A percentile compares a stretch with the other conserved stretches of the same genome.
These are phyloP conservation scores for Ophiothrix spiculata DNA, from an alignment of 35 echinoderm and acorn worm species.

Conservation along the genomic window DNA sequence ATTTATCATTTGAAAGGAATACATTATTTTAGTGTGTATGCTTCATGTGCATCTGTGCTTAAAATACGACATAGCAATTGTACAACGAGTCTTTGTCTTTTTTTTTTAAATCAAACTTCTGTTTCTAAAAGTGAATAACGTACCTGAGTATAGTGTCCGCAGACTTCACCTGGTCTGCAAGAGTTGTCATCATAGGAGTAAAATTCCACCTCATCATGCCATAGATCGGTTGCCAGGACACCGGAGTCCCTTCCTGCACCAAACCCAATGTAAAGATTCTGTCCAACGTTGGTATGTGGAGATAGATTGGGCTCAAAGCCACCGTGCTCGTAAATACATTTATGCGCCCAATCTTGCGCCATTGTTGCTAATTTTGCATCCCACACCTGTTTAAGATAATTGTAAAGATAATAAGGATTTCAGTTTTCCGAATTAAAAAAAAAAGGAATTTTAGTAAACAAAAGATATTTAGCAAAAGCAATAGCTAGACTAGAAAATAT, in stretches of 20 bases:
- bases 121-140: too few species aligned
- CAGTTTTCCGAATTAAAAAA: too few species aligned
- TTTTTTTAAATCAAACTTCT: too few species aligned
- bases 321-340: slow-evolving; percentile 72
- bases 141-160: slow-evolving; percentile 97
- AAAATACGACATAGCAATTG: not conserved
- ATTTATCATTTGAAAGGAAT: not conserved
- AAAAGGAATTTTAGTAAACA: too few species aligned
- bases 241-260: slow-evolving; percentile 18
- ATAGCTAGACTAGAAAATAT: not conserved
- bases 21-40: not conserved
- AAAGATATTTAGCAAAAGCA: not conserved
- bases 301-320: slow-evolving; percentile 40
- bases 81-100: not conserved
- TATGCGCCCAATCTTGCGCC: slow-evolving; percentile 83
- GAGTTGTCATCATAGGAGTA: slow-evolving; percentile 53
- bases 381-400: too few species aligned
- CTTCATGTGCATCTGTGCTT: not conserved
- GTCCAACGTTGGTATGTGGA: slow-evolving; percentile 40
- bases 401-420: too few species aligned
- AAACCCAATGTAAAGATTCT: slow-evolving; percentile 71
- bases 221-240: slow-evolving; percentile 39
- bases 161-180: slow-evolving; percentile 58
- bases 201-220: slow-evolving; percentile 82
- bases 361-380: slow-evolving; percentile 80